Conservation (phyloP, 1,140 invertebrate species). For the Rhyacophila brunnea region DNA sequence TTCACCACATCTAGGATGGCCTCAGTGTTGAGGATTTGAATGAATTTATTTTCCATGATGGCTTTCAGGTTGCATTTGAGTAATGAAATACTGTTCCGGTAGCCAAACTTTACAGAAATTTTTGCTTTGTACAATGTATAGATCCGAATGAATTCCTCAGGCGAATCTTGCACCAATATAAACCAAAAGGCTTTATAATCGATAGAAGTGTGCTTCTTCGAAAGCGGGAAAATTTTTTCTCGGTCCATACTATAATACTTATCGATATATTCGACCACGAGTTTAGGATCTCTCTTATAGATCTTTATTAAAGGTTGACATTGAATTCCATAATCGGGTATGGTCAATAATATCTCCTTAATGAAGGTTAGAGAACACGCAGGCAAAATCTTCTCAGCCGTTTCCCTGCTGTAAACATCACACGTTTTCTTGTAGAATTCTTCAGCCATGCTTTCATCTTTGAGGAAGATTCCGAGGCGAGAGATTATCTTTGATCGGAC, state of each 20-base stretch:
- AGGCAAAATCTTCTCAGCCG: slow-evolving; percentile 18
- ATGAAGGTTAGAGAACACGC: slow-evolving; percentile 21
- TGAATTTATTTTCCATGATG: slow-evolving; percentile 12
- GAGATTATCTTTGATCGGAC: slow-evolving; percentile 19
- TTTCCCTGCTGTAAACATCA: slow-evolving; percentile 3
- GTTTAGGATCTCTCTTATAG: slow-evolving; percentile 17
- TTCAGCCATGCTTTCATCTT: slow-evolving; percentile 12
- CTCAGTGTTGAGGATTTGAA: not conserved
- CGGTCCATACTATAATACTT: slow-evolving; percentile 2
- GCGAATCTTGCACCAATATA: slow-evolving; percentile 7
- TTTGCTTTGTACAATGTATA: not conserved
- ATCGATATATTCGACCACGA: slow-evolving; percentile 20
- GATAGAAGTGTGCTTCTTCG: too few relatives aligned
- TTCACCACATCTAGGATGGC: slow-evolving; percentile 17
- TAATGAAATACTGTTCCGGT: slow-evolving; percentile 2
- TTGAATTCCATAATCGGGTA: not conserved
- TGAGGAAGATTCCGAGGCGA: slow-evolving; percentile 7
- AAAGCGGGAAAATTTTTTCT: not conserved
- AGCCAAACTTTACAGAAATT: slow-evolving; percentile 13
- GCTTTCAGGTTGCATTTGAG: slow-evolving; percentile 7
- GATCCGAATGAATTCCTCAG: slow-evolving; percentile 8
- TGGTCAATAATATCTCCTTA: not conserved
- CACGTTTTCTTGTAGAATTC: slow-evolving; percentile 12
- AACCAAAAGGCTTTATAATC: slow-evolving; percentile 1
- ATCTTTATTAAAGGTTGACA: slow-evolving; percentile 4